Base-by-base conservation (phyloP, 2,797 vertebrate genomes). In the Gymnocypris eckloni region DNA sequence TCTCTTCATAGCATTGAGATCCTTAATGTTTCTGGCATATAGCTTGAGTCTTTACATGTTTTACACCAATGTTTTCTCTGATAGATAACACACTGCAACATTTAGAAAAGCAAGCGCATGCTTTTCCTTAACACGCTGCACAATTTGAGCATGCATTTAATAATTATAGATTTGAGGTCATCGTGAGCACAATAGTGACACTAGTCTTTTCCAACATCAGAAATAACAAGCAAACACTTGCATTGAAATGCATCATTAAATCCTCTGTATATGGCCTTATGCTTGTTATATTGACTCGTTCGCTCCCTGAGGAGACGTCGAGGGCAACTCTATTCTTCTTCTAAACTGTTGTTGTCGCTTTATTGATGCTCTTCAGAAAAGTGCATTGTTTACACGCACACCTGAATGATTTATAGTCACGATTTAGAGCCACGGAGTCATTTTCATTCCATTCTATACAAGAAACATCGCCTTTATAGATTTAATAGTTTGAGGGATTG, bases 291-390 rank as follows among this genome's bases (percentile, higher is more conserved):
- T n/a, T 39, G 75, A 77, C 20, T 39, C 20, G 50, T 56, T 77
- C 33, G 8, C 3, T 39, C 75, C 50, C 75, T n/a, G 11, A 56
- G 50, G 75, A 77, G 75, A 39, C 22, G 33, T 77, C 3, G 50
- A 77, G 73, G 73, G 16, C 73, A 37, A 54, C 28, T 77, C 73
- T 77, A 39, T 56, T 77, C 75, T 76, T 54, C 73, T 37, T 76
- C 73, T 33, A 13, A 77, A 56, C 33, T 8, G 75, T 39, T 77
- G 33, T 56, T 15, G 50, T 77, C 33, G 7, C 33, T 39, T 76
- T 39, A 77, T 77, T 56, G 50, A 1, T 39, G 73, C 50, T 56
- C 50, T 13, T 54, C 75, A 39, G 50, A 77, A 56, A 39, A 4
- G 1, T 22, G 52, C 52, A 39, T 56, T 56, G 33, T 77, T 77